These are phyloP conservation scores for Drosophila nr. medialis DNA, from an alignment of 2,888 invertebrate species.

Conservation along the genomic window DNA sequence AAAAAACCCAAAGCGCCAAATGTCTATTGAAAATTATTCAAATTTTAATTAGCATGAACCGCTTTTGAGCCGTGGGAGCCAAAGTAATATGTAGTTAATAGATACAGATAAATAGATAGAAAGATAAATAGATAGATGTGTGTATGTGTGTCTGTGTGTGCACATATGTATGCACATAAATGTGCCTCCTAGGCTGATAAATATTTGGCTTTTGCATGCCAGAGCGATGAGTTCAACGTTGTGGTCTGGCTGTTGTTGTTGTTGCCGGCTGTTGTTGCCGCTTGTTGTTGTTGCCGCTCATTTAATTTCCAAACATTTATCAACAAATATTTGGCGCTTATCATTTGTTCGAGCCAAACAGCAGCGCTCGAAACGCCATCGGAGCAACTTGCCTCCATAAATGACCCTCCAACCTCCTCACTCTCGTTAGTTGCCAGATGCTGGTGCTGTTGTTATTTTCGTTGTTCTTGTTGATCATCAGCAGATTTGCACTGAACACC, in stretches of 20 bases:
- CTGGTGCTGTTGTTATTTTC: not conserved
- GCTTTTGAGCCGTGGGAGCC: constrained; percentile 65
- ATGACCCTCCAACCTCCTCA: not conserved
- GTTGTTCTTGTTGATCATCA: constrained; percentile 24
- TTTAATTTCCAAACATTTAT: constrained; percentile 80
- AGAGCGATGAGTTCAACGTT: constrained; percentile 73
- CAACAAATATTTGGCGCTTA: constrained; percentile 78
- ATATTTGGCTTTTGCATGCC: constrained; percentile 78
- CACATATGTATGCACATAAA: constrained; percentile 1
- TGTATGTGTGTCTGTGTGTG: not conserved
- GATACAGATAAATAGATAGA: constrained; percentile 18
- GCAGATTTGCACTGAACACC: constrained; percentile 42
- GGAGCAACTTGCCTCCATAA: constrained; percentile 12
- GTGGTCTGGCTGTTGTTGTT: constrained; percentile 20
- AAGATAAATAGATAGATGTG: constrained; percentile 2
- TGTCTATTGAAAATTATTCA: constrained; percentile 61
- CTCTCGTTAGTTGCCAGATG: not conserved
- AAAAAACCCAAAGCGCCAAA: constrained; percentile 35
- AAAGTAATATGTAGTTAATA: constrained; percentile 11
- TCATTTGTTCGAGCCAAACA: constrained; percentile 72
- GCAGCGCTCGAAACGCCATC: constrained; percentile 18
- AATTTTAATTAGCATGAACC: constrained; percentile 67
- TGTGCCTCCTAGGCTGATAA: constrained; percentile 57
- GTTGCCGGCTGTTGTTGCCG: constrained; percentile 19
- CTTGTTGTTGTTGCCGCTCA: constrained; percentile 63